Evolutionary conservation across 2,797 vertebrate species (phyloP), one percentile per base, ranked within the genome.

Genomic region (Tragopan temminckii): DNA sequence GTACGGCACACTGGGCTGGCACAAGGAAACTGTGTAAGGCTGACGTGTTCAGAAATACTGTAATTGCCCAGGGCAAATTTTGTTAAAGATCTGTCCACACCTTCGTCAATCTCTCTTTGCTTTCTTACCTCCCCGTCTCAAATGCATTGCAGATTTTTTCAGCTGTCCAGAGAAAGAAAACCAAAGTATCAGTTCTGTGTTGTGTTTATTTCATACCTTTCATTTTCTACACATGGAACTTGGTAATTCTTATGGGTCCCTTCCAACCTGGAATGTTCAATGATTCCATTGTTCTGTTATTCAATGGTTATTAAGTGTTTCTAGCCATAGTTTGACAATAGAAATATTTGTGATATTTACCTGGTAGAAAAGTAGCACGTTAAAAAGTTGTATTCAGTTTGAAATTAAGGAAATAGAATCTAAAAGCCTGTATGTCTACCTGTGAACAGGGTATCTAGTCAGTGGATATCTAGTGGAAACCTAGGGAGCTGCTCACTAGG

Each of bases 21-120:
- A 85, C 43, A 80, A 72, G 67, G 67, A 45, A 43, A 9, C 10
- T 43, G 7, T 45, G 15, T 27, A 72, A 63, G n/a, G 59, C 24
- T 89, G 71, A 61, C 25, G 24, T 2, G 20, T 53, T 13, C 13
- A 67, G 57, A 31, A 74, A 61, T 38, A 70, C 38, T 87, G 68
- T 5, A 43, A 19, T 3, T 68, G 25, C 43, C 23, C 45, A 25
- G 53, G 48, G 19, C 6, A 68, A 57, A 7, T 25, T 7, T 25
- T 6, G 18, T 55, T 33, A 64, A 74, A 93, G 76, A 36, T 5
- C 4, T 11, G 38, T 61, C 27, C 31, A 55, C 0, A 0, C 5
- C 10, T 81, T 67, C 21, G 4, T 31, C 59, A 46, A 15, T 25
- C 6, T 23, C 31, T 57, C 12, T 46, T 48, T 43, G 7, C 20